Percentiles rank a stretch among this genome's conserved stretches.
These are phyloP conservation scores for Sylvilagus bachmani DNA, from an alignment of 2,113 vertebrate genomes.

Conservation along the genomic window DNA sequence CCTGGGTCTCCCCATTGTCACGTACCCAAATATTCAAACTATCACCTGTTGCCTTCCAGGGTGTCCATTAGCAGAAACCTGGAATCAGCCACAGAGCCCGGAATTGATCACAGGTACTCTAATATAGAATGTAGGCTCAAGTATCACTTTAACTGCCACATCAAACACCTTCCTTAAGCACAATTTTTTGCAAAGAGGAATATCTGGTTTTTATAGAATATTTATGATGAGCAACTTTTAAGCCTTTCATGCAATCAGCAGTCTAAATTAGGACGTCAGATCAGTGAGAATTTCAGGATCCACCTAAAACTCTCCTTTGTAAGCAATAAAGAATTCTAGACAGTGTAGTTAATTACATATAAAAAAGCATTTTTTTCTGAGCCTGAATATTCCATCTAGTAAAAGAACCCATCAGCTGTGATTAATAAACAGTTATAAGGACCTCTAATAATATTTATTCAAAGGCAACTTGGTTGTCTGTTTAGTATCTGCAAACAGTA, in stretches of 20 bases:
- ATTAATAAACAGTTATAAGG: background rate
- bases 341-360: background rate
- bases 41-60: no score
- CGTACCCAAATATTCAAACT: no score
- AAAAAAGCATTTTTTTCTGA: background rate
- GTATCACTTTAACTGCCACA: no score
- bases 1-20: no score
- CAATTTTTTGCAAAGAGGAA: background rate
- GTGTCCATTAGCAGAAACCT: no score
- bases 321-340: background rate
- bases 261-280: background rate
- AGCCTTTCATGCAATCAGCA: background rate
- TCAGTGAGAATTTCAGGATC: background rate
- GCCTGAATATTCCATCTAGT: background rate
- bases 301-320: background rate
- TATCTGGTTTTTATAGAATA: background rate
- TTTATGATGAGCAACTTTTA: background rate
- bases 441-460: background rate
- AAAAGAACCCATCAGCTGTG: background rate
- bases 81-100: no score
- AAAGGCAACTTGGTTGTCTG: background rate
- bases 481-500: background rate
- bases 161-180: background rate
- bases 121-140: no score
- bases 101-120: no score